Evolutionary conservation across 2,888 invertebrate genomes (phyloP).

Genomic region (Pherbina coryleti): DNA sequence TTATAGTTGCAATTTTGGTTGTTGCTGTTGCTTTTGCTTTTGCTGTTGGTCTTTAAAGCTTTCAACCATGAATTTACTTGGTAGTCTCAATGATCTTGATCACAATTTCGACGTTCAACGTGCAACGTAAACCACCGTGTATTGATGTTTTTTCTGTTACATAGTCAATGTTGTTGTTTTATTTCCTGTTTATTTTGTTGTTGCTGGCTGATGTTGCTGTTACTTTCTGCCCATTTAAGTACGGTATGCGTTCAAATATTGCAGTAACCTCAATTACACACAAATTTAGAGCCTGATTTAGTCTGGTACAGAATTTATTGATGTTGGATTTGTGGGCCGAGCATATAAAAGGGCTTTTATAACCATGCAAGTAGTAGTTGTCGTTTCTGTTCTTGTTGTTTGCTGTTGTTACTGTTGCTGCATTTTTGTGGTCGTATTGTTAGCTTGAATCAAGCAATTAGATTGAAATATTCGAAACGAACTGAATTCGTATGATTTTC

Average conservation of each 20-base stretch:
- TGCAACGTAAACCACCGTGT: slow-evolving; percentile 26
- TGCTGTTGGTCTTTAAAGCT: slow-evolving; percentile 30
- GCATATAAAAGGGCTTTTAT: slow-evolving; percentile 31
- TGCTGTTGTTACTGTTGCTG: slow-evolving; percentile 38
- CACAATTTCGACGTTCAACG: slow-evolving; percentile 56
- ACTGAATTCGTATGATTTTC: not conserved
- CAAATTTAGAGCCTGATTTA: slow-evolving; percentile 38
- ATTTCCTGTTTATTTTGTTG: slow-evolving; percentile 33
- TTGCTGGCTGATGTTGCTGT: slow-evolving; percentile 44
- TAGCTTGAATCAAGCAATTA: slow-evolving; percentile 33
- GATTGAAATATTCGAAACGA: slow-evolving; percentile 33
- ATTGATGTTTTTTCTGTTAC: slow-evolving; percentile 6
- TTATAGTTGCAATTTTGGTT: slow-evolving; percentile 28
- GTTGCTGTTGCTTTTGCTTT: slow-evolving; percentile 33
- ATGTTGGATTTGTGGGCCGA: slow-evolving; percentile 32
- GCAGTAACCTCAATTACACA: slow-evolving; percentile 63
- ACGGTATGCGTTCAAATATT: slow-evolving; percentile 54
- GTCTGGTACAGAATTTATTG: slow-evolving; percentile 37
- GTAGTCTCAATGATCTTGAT: slow-evolving; percentile 58
- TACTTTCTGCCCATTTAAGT: slow-evolving; percentile 42
- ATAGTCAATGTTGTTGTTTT: slow-evolving; percentile 4
- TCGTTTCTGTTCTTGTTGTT: slow-evolving; percentile 21
- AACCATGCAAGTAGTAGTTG: slow-evolving; percentile 16
- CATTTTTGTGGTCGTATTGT: slow-evolving; percentile 35
- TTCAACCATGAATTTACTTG: slow-evolving; percentile 34